Evolutionary conservation across 2,797 vertebrate species (phyloP).

Genomic region (Epinephelus malabaricus): DNA sequence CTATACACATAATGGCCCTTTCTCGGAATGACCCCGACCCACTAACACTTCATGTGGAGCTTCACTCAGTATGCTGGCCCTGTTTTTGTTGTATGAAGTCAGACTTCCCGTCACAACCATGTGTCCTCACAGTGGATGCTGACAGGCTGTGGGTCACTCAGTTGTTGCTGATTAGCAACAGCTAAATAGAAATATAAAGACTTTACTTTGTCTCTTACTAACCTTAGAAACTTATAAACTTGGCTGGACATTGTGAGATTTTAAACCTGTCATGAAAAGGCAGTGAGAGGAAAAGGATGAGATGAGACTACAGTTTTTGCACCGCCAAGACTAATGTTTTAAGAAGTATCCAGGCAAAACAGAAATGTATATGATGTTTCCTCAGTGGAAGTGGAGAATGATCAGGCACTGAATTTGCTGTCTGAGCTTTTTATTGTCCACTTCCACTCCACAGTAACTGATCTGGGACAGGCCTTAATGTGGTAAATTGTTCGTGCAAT

Average conservation of each 20-base stretch:
- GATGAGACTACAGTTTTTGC: neutral
- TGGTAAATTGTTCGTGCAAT: neutral
- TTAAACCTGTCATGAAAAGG: neutral
- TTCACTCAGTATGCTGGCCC: neutral
- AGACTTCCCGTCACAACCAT: neutral
- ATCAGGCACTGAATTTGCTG: neutral
- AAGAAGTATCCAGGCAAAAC: neutral
- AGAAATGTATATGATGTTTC: neutral
- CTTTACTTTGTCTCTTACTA: too few species aligned
- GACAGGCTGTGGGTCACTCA: neutral
- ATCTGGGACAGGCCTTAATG: neutral
- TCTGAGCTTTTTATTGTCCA: neutral
- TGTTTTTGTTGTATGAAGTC: neutral
- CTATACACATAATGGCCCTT: neutral
- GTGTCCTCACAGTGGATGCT: neutral
- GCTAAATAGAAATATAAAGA: too few species aligned
- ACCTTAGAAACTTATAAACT: neutral
- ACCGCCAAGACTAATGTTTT: neutral
- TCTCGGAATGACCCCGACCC: neutral
- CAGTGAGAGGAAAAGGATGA: neutral
- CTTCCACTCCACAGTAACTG: neutral
- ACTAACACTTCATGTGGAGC: neutral
- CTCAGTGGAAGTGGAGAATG: neutral
- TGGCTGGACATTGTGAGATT: neutral
- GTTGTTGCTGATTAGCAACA: neutral